Conservation (phyloP, 1,140 invertebrate species). For the Cotesia vestalis region DNA sequence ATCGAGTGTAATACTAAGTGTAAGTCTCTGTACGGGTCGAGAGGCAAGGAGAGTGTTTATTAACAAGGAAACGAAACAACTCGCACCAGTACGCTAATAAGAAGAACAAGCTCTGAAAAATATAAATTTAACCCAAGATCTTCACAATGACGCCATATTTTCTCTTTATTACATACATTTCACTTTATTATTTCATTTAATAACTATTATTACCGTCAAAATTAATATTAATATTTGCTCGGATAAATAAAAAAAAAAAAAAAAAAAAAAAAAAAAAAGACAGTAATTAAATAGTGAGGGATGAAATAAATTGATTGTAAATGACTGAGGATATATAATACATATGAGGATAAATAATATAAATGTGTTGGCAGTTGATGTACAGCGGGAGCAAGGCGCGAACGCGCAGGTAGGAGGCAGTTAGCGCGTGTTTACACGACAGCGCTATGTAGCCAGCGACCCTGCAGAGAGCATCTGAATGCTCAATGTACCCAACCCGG, state of each 20-base stretch:
- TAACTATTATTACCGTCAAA: too few relatives aligned
- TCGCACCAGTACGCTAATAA: constrained; percentile 63
- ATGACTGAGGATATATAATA: constrained; percentile 1
- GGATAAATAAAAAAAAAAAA: too few relatives aligned
- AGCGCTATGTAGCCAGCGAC: constrained; percentile 62
- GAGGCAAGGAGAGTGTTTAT: constrained; percentile 53
- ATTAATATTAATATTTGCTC: too few relatives aligned
- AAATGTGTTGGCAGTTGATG: constrained; percentile 4
- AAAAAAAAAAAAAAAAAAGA: background rate
- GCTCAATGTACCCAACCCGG: too few relatives aligned
- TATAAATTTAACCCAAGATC: constrained; percentile 18
- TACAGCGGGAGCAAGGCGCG: constrained; percentile 36
- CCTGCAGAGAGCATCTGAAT: constrained; percentile 45
- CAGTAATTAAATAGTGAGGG: background rate
- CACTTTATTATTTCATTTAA: background rate
- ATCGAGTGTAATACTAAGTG: constrained; percentile 6
- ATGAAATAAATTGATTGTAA: constrained; percentile 7
- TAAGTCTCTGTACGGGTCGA: background rate
- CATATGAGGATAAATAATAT: background rate
- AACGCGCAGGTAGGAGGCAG: constrained; percentile 51
- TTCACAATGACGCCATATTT: constrained; percentile 27
- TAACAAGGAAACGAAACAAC: constrained; percentile 67
- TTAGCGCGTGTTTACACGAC: constrained; percentile 67
- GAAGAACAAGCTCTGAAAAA: constrained; percentile 49
- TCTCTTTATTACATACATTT: constrained; percentile 7